A percentile compares a stretch with the other conserved stretches of the same genome.
Conservation (phyloP, 2,797 vertebrate genomes). For the Artibeus lituratus region DNA sequence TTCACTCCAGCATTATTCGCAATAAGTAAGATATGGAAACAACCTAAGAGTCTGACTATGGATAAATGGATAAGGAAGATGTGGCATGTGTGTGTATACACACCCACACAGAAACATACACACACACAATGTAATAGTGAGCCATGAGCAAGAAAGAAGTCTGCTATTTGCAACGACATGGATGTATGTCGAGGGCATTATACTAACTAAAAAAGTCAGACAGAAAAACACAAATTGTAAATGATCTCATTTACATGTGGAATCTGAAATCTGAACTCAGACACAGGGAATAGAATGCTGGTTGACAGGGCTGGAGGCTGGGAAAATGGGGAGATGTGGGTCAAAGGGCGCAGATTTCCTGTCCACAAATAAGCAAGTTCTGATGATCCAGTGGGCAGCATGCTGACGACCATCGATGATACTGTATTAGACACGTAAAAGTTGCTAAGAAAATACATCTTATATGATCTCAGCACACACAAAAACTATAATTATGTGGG, state of each 20-base stretch:
- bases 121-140: not conserved
- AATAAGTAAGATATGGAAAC: not conserved
- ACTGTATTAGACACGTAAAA: not conserved
- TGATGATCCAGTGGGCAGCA: not conserved
- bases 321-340: not conserved
- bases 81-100: not conserved
- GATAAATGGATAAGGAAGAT: not conserved
- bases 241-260: not conserved
- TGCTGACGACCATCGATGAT: not conserved
- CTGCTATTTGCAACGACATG: not conserved
- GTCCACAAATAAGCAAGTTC: not conserved
- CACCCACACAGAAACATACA: not conserved
- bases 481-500: not conserved
- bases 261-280: not conserved
- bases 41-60: not conserved
- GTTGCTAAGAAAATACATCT: not conserved
- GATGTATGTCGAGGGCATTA: not conserved
- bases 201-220: not conserved
- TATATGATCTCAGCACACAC: not conserved
- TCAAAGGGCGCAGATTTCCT: not conserved
- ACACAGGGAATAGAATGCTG: not conserved
- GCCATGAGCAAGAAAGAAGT: not conserved
- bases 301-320: not conserved
- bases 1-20: not conserved
- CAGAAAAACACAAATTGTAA: not conserved